phyloP scores from a whole-genome alignment of 2,888 invertebrate species.

The Erannis defoliaria region DNA sequence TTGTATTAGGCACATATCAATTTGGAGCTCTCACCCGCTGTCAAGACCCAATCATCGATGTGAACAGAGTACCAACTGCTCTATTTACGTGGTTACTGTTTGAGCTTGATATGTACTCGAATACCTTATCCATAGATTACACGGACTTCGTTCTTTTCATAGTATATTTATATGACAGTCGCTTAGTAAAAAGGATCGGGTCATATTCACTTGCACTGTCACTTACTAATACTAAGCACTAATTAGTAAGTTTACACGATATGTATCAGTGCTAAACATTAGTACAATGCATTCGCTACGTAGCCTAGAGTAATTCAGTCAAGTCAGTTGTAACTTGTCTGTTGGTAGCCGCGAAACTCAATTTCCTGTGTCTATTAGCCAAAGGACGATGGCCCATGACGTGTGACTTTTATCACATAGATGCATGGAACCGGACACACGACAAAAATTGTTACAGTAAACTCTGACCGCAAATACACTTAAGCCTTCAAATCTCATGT shows the following conservation, averaged over 20 bases:
- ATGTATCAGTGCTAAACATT: too few species aligned
- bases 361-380: slow-evolving; percentile 67
- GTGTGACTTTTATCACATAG: slow-evolving; percentile 42
- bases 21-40: slow-evolving; percentile 61
- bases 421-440: slow-evolving; percentile 38
- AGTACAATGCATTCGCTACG: too few species aligned
- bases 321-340: slow-evolving; percentile 55
- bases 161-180: too few species aligned
- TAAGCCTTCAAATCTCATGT: slow-evolving; percentile 57
- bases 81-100: slow-evolving; percentile 72
- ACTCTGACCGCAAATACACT: slow-evolving; percentile 60
- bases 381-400: slow-evolving; percentile 39
- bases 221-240: too few species aligned
- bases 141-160: too few species aligned
- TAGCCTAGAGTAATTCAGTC: too few species aligned
- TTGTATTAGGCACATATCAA: slow-evolving; percentile 67
- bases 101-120: slow-evolving; percentile 61
- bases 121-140: too few species aligned
- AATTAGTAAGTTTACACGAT: too few species aligned
- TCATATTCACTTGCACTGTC: too few species aligned
- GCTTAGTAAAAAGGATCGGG: too few species aligned
- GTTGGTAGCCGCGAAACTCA: slow-evolving; percentile 60
- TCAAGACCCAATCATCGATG: slow-evolving; percentile 61
- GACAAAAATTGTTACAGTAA: slow-evolving; percentile 54
- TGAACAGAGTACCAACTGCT: slow-evolving; percentile 60